phyloP scores from a whole-genome alignment of 2,113 vertebrate genomes.

The Misgurnus anguillicaudatus region DNA sequence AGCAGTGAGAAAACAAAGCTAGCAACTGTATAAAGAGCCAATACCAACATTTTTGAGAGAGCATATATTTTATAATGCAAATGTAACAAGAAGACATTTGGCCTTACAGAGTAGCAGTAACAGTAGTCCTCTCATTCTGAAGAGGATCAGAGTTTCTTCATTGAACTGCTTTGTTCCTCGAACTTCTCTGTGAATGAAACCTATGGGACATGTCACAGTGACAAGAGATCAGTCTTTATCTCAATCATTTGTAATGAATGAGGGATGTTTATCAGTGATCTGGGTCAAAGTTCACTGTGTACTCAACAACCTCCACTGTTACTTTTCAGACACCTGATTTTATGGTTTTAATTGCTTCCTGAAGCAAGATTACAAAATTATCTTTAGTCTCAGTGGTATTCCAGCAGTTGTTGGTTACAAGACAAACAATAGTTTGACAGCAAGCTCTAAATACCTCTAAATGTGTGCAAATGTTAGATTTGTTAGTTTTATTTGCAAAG shows the following conservation, averaged over 20 bases:
- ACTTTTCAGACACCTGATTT: constrained; percentile 12
- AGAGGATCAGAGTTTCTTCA: constrained; percentile 1
- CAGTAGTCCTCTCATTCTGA: constrained; percentile 61
- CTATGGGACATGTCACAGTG: neutral
- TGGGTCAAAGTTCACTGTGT: constrained; percentile 65
- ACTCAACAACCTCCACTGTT: constrained; percentile 42
- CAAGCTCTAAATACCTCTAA: neutral
- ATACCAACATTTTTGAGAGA: too few species aligned
- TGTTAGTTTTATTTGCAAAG: too few species aligned
- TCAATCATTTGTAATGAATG: constrained; percentile 58
- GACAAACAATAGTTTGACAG: too few species aligned
- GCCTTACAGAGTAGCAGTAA: constrained; percentile 66
- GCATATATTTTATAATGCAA: too few species aligned
- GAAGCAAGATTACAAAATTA: neutral
- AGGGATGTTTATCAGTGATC: constrained; percentile 23
- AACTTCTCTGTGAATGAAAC: neutral
- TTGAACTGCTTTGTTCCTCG: neutral
- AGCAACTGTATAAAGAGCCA: too few species aligned
- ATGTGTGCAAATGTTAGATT: neutral
- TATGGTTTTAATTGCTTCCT: neutral
- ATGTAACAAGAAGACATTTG: neutral
- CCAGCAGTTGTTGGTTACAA: neutral
- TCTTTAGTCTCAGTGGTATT: neutral
- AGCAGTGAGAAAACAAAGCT: neutral
- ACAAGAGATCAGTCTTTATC: constrained; percentile 45